Percentiles rank a stretch among this genome's conserved stretches.
These are phyloP conservation scores for Trachythela sp. DNA, from an alignment of 64 coral and sea anemone species.

Conservation along the genomic window DNA sequence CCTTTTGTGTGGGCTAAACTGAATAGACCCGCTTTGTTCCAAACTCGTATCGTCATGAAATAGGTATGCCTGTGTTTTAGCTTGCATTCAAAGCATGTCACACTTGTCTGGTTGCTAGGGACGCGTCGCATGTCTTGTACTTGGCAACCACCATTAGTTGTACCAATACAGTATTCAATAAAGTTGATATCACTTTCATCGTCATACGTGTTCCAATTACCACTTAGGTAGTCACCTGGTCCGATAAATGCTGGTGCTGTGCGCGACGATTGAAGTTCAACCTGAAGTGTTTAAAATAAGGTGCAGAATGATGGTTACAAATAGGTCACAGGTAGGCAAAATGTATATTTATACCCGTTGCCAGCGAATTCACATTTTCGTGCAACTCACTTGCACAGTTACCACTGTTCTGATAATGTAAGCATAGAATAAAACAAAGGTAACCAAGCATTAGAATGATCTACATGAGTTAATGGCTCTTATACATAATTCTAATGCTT, in stretches of 20 bases:
- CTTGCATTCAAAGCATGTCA: slow-evolving; percentile 67
- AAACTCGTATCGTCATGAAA: slow-evolving; percentile 65
- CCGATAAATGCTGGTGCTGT: slow-evolving; percentile 36
- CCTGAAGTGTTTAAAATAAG: background rate
- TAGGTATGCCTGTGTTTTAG: slow-evolving; percentile 56
- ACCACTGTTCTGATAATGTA: too few species aligned
- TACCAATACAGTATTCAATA: slow-evolving; percentile 83
- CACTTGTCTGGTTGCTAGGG: slow-evolving; percentile 11
- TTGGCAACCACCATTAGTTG: slow-evolving; percentile 64
- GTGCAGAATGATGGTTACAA: too few species aligned
- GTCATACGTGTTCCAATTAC: slow-evolving; percentile 63
- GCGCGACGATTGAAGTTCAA: background rate
- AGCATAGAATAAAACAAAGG: too few species aligned
- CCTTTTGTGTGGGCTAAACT: slow-evolving; percentile 55
- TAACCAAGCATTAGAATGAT: too few species aligned
- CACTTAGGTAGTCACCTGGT: slow-evolving; percentile 27
- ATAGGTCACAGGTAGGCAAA: too few species aligned
- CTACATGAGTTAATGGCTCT: too few species aligned
- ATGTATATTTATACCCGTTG: too few species aligned
- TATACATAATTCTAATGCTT: too few species aligned
- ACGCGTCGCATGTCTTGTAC: slow-evolving; percentile 61
- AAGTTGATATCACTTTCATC: slow-evolving; percentile 59
- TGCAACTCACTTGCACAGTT: too few species aligned
- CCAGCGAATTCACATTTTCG: too few species aligned
- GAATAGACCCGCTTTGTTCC: slow-evolving; percentile 67